These are phyloP conservation scores for Eubasilissa splendida DNA, from an alignment of 2,888 invertebrate species.

Conservation along the genomic window DNA sequence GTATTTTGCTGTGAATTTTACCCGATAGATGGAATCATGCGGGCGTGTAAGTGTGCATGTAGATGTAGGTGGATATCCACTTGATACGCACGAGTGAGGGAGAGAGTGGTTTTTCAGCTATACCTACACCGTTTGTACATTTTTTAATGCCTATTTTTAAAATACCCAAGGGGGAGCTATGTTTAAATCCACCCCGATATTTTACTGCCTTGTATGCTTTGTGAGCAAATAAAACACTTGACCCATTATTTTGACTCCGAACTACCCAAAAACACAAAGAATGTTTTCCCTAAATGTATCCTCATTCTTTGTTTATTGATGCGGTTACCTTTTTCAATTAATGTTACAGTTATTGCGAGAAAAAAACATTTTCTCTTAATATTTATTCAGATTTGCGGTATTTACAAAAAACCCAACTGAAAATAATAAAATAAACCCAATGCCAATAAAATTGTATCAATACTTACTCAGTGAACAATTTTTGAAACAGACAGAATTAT, in stretches of 20 bases:
- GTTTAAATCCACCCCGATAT: slow-evolving; percentile 6
- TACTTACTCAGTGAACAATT: no score
- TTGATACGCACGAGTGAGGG: no score
- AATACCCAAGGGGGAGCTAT: slow-evolving; percentile 7
- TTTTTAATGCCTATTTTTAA: slow-evolving; percentile 2
- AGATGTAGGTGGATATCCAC: no score
- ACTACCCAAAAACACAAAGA: slow-evolving; percentile 11
- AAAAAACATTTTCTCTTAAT: neutral
- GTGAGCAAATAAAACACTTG: slow-evolving; percentile 28
- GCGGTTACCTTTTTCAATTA: slow-evolving; percentile 28
- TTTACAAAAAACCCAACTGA: no score
- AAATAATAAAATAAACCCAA: no score
- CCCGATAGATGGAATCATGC: no score
- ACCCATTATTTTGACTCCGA: slow-evolving; percentile 22
- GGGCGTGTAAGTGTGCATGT: no score
- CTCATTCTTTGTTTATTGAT: slow-evolving; percentile 22
- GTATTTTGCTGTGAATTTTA: no score
- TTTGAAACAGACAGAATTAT: no score
- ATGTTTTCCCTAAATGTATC: slow-evolving; percentile 7
- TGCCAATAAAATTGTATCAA: no score
- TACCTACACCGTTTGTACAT: neutral
- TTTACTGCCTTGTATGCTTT: slow-evolving; percentile 22
- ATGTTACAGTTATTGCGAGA: neutral
- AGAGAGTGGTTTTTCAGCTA: neutral
- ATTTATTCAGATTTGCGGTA: no score